Evolutionary conservation across 2,113 vertebrate genomes (phyloP), one percentile per base, ranked within the genome.

Genomic region (Trachemys scripta): DNA sequence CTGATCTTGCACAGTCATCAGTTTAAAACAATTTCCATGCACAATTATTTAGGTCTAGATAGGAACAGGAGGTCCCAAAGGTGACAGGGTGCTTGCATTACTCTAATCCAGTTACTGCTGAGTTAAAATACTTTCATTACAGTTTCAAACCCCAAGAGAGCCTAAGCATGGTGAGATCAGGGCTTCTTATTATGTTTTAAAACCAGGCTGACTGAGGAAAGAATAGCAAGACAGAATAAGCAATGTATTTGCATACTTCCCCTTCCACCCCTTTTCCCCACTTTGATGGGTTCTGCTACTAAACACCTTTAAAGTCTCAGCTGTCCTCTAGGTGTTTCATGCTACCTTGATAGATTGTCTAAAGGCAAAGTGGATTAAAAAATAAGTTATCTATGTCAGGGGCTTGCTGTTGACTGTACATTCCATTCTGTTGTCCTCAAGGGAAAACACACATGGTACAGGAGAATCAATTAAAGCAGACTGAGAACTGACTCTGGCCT

Each of bases 11-110:
- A 93, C 94, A 97, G 95, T 95, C 96, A 96, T 97, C 92, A 27
- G 97, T 97, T 98, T 96, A 95, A 97, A 98, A 97, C 96, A 87
- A 97, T 98, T 98, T 98, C 97, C 94, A 98, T 97, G 95, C 97
- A 96, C 96, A 93, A 97, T 97, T 96, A 91, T 95, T 97, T 97
- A 90, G 94, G 92, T 95, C 6, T 85, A 92, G 89, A 42, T 91
- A 80, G 59, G 94, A 81, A 89, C 89, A 91, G 82, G 91, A 88
- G 89, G 91, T 92, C 96, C 90, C 96, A 62, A 86, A 88, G 76
- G 94, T 96, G 92, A 81, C 94, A 95, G 90, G 75, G 65, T 88
- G 90, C 95, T 88, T 95, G 94, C 75, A 81, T 91, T 93, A 75
- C 86, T 96, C 89, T 96, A 96, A 97, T 95, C 95, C 93, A 94